Conservation (phyloP, 2,888 invertebrate species). For the Eucriotettix oculatus region DNA sequence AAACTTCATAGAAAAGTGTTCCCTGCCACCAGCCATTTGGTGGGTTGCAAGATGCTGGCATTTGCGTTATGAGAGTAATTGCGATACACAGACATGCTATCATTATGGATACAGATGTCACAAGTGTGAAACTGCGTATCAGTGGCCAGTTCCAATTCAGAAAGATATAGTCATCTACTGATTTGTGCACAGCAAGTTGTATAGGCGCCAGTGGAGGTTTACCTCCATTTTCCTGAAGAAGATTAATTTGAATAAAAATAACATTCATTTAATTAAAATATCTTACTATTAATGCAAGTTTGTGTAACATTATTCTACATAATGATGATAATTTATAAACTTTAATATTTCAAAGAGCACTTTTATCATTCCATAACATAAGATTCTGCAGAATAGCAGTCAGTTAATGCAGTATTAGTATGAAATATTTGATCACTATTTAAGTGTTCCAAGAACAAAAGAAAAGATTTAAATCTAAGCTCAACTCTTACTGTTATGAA, state of each 20-base stretch:
- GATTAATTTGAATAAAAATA: slow-evolving; percentile 16
- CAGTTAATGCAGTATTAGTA: no score
- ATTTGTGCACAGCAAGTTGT: slow-evolving; percentile 25
- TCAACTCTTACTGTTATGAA: no score
- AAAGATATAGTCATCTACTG: slow-evolving; percentile 35
- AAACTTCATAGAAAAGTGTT: slow-evolving; percentile 67
- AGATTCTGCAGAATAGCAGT: no score
- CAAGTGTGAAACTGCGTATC: slow-evolving; percentile 55
- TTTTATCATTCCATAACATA: background rate
- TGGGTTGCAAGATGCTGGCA: slow-evolving; percentile 29
- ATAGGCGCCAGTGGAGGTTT: slow-evolving; percentile 27
- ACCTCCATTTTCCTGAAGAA: slow-evolving; percentile 29
- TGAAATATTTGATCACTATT: no score
- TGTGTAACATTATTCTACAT: no score
- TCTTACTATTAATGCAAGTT: background rate
- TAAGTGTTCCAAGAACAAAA: no score
- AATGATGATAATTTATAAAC: background rate
- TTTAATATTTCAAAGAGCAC: background rate
- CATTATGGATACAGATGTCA: slow-evolving; percentile 53
- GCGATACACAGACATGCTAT: slow-evolving; percentile 57
- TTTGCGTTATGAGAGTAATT: slow-evolving; percentile 50
- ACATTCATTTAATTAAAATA: background rate
- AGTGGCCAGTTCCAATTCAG: slow-evolving; percentile 66
- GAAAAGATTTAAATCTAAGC: no score
- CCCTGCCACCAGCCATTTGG: slow-evolving; percentile 67